Percentiles rank a stretch among this genome's conserved stretches.
phyloP scores from a whole-genome alignment of 2,113 vertebrate genomes.

The Ceratotherium simum region DNA sequence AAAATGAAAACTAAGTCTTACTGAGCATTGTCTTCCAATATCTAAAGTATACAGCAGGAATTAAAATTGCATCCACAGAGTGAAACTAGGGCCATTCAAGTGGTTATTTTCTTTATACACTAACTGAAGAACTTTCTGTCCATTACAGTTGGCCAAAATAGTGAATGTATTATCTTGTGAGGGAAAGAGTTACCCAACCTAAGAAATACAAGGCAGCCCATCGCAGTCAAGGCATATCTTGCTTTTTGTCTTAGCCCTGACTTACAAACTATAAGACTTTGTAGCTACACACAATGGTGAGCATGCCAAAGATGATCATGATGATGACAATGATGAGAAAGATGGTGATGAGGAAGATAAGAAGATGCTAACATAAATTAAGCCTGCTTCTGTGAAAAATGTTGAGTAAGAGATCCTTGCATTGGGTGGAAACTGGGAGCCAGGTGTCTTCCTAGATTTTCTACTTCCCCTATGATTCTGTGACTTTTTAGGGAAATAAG shows the following conservation, averaged over 20 bases:
- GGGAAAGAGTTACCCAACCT: neutral
- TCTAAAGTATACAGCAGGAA: neutral
- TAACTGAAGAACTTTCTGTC: neutral
- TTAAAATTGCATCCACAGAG: neutral
- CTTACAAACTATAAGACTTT: neutral
- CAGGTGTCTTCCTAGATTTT: neutral
- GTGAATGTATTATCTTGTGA: neutral
- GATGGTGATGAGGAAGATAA: neutral
- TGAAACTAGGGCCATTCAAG: neutral
- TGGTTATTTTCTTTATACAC: neutral
- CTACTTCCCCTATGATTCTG: neutral
- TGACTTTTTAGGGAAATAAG: neutral
- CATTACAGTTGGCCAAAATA: neutral
- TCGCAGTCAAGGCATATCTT: fast-evolving
- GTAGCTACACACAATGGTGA: neutral
- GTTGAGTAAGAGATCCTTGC: fast-evolving
- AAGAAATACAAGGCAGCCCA: neutral
- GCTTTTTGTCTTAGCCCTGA: neutral
- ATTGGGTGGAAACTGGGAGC: neutral
- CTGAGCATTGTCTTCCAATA: neutral
- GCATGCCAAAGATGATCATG: too few relatives aligned
- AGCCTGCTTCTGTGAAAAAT: neutral
- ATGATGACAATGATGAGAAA: neutral
- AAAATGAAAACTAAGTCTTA: neutral
- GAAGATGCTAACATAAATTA: too few relatives aligned